Conservation (phyloP, 2,888 invertebrate species). For the Hemaris fuciformis region DNA sequence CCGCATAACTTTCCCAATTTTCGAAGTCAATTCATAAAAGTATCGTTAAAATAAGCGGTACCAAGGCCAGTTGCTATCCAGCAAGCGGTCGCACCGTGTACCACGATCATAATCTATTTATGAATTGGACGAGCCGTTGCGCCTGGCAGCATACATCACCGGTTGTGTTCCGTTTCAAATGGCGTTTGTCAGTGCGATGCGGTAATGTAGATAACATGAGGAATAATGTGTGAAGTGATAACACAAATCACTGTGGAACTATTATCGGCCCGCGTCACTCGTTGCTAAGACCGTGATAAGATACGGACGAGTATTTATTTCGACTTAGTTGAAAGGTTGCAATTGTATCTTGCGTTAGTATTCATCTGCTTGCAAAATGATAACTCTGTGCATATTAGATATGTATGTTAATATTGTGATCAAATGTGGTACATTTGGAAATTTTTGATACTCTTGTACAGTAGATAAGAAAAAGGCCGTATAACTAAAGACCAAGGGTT, state of each 20-base stretch:
- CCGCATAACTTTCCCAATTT: constrained; percentile 40
- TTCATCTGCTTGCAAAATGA: background rate
- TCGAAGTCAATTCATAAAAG: constrained; percentile 47
- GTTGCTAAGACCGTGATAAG: constrained; percentile 57
- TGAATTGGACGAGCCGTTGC: constrained; percentile 21
- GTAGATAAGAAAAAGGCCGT: too few species aligned
- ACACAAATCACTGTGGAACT: constrained; percentile 46
- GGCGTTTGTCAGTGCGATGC: constrained; percentile 16
- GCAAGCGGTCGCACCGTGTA: constrained; percentile 38
- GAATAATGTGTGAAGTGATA: constrained; percentile 33
- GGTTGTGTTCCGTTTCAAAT: constrained; percentile 16
- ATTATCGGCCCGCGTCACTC: constrained; percentile 45
- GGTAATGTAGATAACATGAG: constrained; percentile 37
- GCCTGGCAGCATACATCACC: constrained; percentile 27
- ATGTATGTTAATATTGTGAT: too few species aligned
- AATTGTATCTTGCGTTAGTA: constrained; percentile 12
- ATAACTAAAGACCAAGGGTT: too few species aligned
- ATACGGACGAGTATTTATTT: constrained; percentile 43
- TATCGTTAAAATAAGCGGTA: constrained; percentile 54
- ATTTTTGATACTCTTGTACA: too few species aligned
- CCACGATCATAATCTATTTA: constrained; percentile 28
- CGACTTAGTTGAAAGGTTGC: constrained; percentile 36
- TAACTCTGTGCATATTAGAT: too few species aligned
- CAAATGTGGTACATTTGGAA: too few species aligned
- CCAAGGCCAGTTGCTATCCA: constrained; percentile 57